Evolutionary conservation across 2,797 vertebrate genomes (phyloP), one percentile per base, ranked within the genome.

Genomic region (Hydrolagus colliei): DNA sequence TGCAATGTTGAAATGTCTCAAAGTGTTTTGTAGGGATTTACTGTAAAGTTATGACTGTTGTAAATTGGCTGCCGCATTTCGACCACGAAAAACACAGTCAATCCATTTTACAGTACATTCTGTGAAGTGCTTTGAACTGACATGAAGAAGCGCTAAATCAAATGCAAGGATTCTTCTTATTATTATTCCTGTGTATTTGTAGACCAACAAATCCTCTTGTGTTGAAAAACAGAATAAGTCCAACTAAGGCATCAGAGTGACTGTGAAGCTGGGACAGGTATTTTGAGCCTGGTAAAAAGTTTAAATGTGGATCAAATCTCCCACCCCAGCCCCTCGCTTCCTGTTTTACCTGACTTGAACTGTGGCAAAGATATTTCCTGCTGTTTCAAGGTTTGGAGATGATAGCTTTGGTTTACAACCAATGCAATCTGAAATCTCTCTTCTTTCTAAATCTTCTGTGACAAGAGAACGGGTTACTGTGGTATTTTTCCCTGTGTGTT

Each of bases 341-440:
- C 65, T 32, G 32, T 32, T 71, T 9, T n/a, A 35, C 35, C 65
- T 12, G 11, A 71, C 41, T 6, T 82, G 63, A 68, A 82, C 35
- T 12, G 63, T 35, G 20, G 79, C 79, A 68, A 82, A 68, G 67
- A 63, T 16, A 35, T 32, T 67, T 82, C 79, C 79, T 68, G 79
- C 20, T 82, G 18, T 52, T 52, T 84, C 32, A 84, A 71, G 16
- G 32, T n/a, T 84, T 84, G 10, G 41, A 71, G 2, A 65, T 65
- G 68, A 20, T 18, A 27, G 12, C 20, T 84, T 84, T 9, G 14
- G 41, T 12, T 18, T 41, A 52, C 9, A 5, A 71, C 65, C 35
- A 20, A 84, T 63, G 14, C 74, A 59, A 10, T 20, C 41, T n/a
- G 18, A 10, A 71, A 82, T 82, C 79, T 68, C 65, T 67, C 18